Percentiles rank a stretch among this genome's conserved stretches.
These are phyloP conservation scores for Fragum sueziense DNA, from an alignment of 2,888 invertebrate species.

Conservation along the genomic window DNA sequence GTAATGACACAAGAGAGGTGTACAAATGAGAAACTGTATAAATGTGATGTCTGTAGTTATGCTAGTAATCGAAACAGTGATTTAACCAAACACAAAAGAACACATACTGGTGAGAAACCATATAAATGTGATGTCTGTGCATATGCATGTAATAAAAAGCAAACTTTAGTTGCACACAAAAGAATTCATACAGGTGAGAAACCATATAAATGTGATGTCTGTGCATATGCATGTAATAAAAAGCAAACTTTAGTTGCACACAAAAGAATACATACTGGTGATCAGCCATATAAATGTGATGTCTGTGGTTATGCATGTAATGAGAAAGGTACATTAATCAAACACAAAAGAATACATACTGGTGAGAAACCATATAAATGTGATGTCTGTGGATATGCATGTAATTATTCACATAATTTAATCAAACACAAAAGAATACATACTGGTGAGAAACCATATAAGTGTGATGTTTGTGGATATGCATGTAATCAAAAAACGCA, in stretches of 20 bases:
- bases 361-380: too few species aligned
- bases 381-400: too few species aligned
- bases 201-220: background rate
- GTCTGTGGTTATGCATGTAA: constrained; percentile 4
- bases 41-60: background rate
- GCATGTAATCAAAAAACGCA: background rate
- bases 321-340: background rate
- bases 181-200: background rate
- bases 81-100: background rate
- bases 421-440: too few species aligned
- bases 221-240: background rate
- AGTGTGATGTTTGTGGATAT: too few species aligned
- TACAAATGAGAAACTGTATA: background rate
- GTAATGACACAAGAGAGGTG: too few species aligned
- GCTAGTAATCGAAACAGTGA: background rate
- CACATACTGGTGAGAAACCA: background rate
- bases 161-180: background rate
- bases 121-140: background rate
- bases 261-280: constrained; percentile 8
- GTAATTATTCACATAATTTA: too few species aligned
- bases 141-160: background rate
- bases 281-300: too few species aligned
- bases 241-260: background rate
- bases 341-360: too few species aligned
- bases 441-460: too few species aligned